Conservation (phyloP, 2,797 vertebrate genomes). For the Hoplostethus mediterraneus region DNA sequence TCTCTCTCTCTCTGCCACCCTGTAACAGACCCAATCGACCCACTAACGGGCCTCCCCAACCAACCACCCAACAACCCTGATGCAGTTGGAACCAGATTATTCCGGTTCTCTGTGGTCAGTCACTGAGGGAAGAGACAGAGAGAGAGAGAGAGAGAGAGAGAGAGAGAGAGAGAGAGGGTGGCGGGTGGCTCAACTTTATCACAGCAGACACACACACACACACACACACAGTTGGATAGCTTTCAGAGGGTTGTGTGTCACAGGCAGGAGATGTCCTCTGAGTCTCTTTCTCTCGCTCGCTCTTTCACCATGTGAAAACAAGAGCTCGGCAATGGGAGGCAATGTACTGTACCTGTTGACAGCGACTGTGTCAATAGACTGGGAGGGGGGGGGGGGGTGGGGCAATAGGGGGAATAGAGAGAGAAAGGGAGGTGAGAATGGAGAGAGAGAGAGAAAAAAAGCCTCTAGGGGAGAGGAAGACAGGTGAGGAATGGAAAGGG, state of each 20-base stretch:
- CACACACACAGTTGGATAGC: slow-evolving; percentile 28
- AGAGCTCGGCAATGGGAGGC: slow-evolving; percentile 34
- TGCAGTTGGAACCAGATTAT: slow-evolving; percentile 79
- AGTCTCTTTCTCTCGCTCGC: slow-evolving; percentile 30
- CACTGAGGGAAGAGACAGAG: slow-evolving; percentile 47
- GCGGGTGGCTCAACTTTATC: slow-evolving; percentile 57
- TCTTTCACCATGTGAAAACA: slow-evolving; percentile 33
- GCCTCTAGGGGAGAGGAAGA: background rate
- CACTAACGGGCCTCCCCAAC: slow-evolving; percentile 70
- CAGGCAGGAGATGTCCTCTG: slow-evolving; percentile 42
- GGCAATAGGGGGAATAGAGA: background rate
- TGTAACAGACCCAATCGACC: slow-evolving; percentile 65
- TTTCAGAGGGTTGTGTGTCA: slow-evolving; percentile 38
- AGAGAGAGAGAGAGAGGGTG: slow-evolving; percentile 22
- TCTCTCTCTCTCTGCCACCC: slow-evolving; percentile 50
- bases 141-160: slow-evolving; percentile 19
- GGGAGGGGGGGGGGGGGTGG: background rate
- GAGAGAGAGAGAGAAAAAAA: slow-evolving; percentile 16
- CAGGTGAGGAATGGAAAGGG: slow-evolving; percentile 5
- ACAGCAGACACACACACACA: slow-evolving; percentile 13
- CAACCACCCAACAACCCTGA: slow-evolving; percentile 69
- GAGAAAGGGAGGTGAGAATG: background rate
- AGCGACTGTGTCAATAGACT: slow-evolving; percentile 3
- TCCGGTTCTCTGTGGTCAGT: slow-evolving; percentile 74
- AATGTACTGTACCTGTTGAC: slow-evolving; percentile 47